Percentiles rank a stretch among this genome's conserved stretches.
phyloP scores from a whole-genome alignment of 2,888 invertebrate genomes.

The Chymomyza fuscimana region DNA sequence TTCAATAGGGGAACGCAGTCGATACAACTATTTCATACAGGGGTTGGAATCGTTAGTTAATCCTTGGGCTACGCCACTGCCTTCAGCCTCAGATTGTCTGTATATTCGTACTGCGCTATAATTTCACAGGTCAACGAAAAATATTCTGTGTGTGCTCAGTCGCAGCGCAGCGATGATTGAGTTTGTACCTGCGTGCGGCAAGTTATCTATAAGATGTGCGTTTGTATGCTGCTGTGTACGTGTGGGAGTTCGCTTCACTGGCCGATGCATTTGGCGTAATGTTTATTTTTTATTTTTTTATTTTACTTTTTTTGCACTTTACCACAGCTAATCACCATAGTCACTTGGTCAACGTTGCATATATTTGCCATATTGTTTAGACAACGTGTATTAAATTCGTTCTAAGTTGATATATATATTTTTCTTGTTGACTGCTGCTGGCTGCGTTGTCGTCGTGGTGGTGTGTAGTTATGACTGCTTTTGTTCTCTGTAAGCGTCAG shows the following conservation, averaged over 20 bases:
- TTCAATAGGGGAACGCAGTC: not conserved
- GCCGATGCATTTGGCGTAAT: constrained; percentile 46
- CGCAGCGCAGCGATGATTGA: constrained; percentile 38
- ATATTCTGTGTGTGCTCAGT: constrained; percentile 50
- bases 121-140: constrained; percentile 71
- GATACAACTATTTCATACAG: not conserved
- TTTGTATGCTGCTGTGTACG: constrained; percentile 2
- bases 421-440: constrained; percentile 24
- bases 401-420: constrained; percentile 57
- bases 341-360: not conserved
- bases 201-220: not conserved
- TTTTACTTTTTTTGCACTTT: not conserved
- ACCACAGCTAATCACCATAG: not conserved
- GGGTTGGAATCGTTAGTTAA: not conserved
- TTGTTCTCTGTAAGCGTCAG: constrained; percentile 46
- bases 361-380: constrained; percentile 41
- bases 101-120: constrained; percentile 40
- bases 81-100: constrained; percentile 13
- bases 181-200: constrained; percentile 26
- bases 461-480: constrained; percentile 30
- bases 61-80: constrained; percentile 42
- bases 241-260: constrained; percentile 25
- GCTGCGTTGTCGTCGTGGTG: constrained; percentile 35
- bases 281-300: constrained; percentile 33
- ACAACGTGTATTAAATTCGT: constrained; percentile 63